These are phyloP conservation scores for Euplagia quadripunctaria DNA, from an alignment of 2,888 invertebrate genomes.

Conservation along the genomic window DNA sequence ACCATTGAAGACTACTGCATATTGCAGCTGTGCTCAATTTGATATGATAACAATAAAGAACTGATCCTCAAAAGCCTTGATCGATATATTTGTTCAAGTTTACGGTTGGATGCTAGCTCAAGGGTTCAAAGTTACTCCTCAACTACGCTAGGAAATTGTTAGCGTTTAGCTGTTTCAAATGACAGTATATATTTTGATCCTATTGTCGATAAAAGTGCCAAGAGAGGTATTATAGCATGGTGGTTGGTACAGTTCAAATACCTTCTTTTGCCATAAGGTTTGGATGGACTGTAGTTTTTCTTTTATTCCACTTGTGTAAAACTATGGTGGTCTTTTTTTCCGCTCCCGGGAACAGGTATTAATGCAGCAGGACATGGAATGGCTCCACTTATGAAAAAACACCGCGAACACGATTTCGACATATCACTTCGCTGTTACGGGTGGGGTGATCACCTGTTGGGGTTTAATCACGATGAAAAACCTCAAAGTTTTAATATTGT, in stretches of 20 bases:
- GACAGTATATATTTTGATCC: background rate
- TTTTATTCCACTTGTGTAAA: background rate
- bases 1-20: no score
- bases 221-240: background rate
- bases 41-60: background rate
- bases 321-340: background rate
- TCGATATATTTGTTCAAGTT: background rate
- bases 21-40: no score
- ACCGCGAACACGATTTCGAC: no score
- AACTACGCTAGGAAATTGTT: no score
- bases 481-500: background rate
- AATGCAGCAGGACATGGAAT: no score
- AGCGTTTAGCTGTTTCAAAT: background rate
- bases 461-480: background rate
- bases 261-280: background rate
- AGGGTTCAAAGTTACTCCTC: no score
- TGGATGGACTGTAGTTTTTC: background rate
- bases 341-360: no score
- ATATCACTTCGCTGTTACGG: no score
- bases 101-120: background rate
- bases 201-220: background rate
- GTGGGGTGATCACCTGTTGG: no score
- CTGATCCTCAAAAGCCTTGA: background rate
- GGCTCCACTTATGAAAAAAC: no score
- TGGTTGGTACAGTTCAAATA: background rate